Conservation (phyloP, 2,113 vertebrate species). For the Ramphastos sulfuratus region DNA sequence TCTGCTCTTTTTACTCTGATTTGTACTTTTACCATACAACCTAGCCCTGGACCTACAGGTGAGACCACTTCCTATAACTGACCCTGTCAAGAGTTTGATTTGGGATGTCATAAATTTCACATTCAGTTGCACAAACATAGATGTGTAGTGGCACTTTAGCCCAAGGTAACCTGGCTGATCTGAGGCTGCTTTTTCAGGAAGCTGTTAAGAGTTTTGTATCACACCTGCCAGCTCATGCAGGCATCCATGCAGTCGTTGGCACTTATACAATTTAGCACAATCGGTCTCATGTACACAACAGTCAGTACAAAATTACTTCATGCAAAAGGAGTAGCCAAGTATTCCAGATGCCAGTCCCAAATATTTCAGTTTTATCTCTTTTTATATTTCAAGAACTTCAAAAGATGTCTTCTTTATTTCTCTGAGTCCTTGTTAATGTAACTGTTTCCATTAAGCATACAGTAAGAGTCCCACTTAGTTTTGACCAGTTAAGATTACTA, state of each 20-base stretch:
- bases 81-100: neutral
- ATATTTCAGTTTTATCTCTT: neutral
- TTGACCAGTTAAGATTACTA: conserved; percentile 9
- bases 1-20: neutral
- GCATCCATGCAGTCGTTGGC: neutral
- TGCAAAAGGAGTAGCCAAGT: neutral
- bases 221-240: neutral
- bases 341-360: neutral
- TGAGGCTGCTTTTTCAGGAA: neutral
- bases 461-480: neutral
- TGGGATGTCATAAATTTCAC: neutral
- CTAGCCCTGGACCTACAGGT: neutral
- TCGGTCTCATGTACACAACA: neutral
- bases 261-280: neutral
- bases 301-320: neutral
- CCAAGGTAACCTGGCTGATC: neutral
- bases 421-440: neutral
- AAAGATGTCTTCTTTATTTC: neutral
- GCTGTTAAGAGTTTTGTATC: neutral
- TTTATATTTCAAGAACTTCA: neutral
- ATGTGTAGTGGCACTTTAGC: neutral
- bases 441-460: neutral
- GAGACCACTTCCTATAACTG: neutral
- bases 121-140: neutral
- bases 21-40: neutral